These are phyloP conservation scores for Hypotaenidia okinawae DNA, from an alignment of 2,797 vertebrate species.

Conservation along the genomic window DNA sequence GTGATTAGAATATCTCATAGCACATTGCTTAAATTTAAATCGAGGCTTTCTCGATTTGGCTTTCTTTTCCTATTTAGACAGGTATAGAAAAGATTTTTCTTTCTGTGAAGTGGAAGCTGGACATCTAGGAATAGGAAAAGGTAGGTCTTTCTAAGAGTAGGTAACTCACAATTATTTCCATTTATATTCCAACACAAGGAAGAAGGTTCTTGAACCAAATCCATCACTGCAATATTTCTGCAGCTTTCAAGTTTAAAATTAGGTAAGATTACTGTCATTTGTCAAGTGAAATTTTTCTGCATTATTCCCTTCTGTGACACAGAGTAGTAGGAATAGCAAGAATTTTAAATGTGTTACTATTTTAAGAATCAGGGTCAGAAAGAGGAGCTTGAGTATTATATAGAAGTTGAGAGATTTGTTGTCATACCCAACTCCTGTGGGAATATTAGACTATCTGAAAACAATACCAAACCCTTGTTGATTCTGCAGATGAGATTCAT, in stretches of 20 bases:
- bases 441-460: background rate
- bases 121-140: background rate
- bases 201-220: background rate
- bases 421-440: background rate
- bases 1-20: background rate
- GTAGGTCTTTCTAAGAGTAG: background rate
- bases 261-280: background rate
- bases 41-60: background rate
- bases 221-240: background rate
- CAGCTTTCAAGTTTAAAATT: background rate
- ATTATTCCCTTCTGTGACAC: background rate
- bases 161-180: background rate
- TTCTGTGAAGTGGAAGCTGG: background rate
- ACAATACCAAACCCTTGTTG: background rate
- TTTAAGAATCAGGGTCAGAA: background rate
- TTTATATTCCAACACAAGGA: background rate
- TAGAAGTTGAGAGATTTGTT: background rate
- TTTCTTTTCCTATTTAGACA: background rate
- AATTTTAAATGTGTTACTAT: background rate
- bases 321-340: background rate
- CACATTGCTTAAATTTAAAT: background rate
- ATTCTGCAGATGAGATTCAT: background rate
- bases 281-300: background rate
- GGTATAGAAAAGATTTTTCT: background rate
- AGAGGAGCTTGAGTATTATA: background rate